Conservation (phyloP, 2,797 vertebrate species). For the Hipposideros larvatus region DNA sequence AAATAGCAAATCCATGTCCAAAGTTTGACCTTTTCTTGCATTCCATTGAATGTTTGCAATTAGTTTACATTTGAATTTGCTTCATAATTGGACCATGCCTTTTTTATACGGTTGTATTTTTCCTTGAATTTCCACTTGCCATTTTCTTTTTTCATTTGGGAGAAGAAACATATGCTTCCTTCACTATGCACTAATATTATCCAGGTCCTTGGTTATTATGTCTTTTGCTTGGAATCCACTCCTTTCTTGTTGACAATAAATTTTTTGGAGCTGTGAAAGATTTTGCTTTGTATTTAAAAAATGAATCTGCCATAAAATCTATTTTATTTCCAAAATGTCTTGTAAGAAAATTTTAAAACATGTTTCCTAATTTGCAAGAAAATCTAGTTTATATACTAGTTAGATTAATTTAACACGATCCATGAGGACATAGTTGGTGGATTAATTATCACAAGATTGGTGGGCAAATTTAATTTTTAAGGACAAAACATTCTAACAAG, state of each 20-base stretch:
- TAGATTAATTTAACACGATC: constrained; percentile 46
- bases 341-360: constrained; percentile 35
- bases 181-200: background rate
- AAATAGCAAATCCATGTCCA: constrained; percentile 8
- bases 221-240: constrained; percentile 6
- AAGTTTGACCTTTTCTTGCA: background rate
- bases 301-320: background rate
- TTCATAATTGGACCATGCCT: constrained; percentile 2
- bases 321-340: constrained; percentile 58
- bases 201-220: background rate
- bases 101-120: constrained; percentile 19
- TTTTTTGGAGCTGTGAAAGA: background rate
- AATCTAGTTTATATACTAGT: background rate
- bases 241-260: background rate
- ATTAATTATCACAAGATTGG: constrained; percentile 40
- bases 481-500: constrained; percentile 37
- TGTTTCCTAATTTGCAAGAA: background rate
- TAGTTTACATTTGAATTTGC: background rate
- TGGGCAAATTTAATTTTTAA: constrained; percentile 60
- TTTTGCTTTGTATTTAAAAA: constrained; percentile 49
- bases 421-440: background rate
- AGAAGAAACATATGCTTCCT: constrained; percentile 12
- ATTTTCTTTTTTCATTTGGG: background rate
- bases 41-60: constrained; percentile 27
- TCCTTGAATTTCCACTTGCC: background rate